phyloP scores from a whole-genome alignment of 1,140 invertebrate genomes.

The Elymnias hypermnestra region DNA sequence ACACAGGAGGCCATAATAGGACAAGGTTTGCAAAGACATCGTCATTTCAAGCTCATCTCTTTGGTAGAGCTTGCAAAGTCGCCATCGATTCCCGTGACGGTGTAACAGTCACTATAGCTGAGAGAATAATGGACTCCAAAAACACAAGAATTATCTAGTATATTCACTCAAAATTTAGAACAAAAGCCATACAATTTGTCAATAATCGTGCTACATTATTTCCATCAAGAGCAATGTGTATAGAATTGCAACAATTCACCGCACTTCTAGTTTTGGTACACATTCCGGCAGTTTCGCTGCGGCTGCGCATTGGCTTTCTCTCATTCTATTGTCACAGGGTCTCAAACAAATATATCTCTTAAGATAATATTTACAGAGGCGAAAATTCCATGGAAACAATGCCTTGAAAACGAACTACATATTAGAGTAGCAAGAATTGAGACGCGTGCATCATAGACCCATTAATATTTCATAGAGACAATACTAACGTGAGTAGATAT shows the following conservation, averaged over 20 bases:
- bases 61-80: too few relatives aligned
- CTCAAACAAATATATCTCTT: constrained; percentile 10
- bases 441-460: constrained; percentile 4
- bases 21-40: too few relatives aligned
- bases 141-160: too few relatives aligned
- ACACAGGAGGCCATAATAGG: too few relatives aligned
- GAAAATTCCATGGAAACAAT: constrained; percentile 4
- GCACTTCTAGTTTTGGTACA: constrained; percentile 20
- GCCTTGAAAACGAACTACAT: constrained; percentile 10
- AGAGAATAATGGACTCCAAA: too few relatives aligned
- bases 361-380: not conserved
- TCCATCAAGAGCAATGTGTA: constrained; percentile 3
- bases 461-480: constrained; percentile 5
- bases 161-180: too few relatives aligned
- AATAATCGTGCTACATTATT: constrained; percentile 5
- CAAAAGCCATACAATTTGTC: constrained; percentile 1
- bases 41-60: too few relatives aligned
- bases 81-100: too few relatives aligned
- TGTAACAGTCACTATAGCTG: too few relatives aligned
- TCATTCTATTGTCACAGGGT: constrained; percentile 10
- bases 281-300: constrained; percentile 17
- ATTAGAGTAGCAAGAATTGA: constrained; percentile 16
- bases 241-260: constrained; percentile 19
- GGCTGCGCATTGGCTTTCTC: constrained; percentile 13
- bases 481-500: not conserved